Evolutionary conservation across 2,113 vertebrate genomes (phyloP).

Genomic region (Arizona elegans): DNA sequence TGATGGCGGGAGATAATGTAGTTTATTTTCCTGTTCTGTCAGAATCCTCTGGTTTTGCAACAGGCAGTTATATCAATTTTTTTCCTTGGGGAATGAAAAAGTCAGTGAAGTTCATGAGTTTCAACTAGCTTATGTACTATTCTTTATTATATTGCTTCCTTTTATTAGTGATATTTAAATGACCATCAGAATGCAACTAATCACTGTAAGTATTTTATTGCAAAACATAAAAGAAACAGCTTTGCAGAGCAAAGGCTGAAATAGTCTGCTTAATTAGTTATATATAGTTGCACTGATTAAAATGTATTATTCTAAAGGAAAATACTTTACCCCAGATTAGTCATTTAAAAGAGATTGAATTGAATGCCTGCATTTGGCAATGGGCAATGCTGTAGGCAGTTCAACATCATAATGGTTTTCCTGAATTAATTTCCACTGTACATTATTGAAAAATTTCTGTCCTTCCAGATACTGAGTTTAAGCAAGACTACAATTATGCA

Average conservation of each 20-base stretch:
- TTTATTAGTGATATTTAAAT: slow-evolving; percentile 44
- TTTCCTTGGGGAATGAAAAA: slow-evolving; percentile 17
- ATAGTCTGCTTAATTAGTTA: slow-evolving; percentile 59
- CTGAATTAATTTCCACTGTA: slow-evolving; percentile 25
- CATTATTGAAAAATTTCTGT: slow-evolving; percentile 38
- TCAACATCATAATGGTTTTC: slow-evolving; percentile 10
- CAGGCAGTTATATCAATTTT: slow-evolving; percentile 13
- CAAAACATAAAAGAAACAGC: slow-evolving; percentile 47
- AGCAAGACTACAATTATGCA: neutral
- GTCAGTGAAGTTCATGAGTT: slow-evolving; percentile 11
- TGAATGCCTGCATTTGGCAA: slow-evolving; percentile 28
- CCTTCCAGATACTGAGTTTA: slow-evolving; percentile 14
- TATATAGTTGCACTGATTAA: slow-evolving; percentile 43
- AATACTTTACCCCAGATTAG: slow-evolving; percentile 46
- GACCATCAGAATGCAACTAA: slow-evolving; percentile 35
- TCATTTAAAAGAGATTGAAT: slow-evolving; percentile 37
- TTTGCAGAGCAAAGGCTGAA: slow-evolving; percentile 56
- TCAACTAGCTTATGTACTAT: neutral
- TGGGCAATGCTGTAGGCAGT: neutral
- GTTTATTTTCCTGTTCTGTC: slow-evolving; percentile 33
- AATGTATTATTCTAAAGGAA: slow-evolving; percentile 52
- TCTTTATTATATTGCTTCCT: slow-evolving; percentile 31
- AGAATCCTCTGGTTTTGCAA: slow-evolving; percentile 31
- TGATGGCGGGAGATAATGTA: neutral
- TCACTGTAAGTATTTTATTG: slow-evolving; percentile 44